Evolutionary conservation across 2,888 invertebrate genomes (phyloP), one percentile per base, ranked within the genome.

Genomic region (Chrysolina haemoptera): DNA sequence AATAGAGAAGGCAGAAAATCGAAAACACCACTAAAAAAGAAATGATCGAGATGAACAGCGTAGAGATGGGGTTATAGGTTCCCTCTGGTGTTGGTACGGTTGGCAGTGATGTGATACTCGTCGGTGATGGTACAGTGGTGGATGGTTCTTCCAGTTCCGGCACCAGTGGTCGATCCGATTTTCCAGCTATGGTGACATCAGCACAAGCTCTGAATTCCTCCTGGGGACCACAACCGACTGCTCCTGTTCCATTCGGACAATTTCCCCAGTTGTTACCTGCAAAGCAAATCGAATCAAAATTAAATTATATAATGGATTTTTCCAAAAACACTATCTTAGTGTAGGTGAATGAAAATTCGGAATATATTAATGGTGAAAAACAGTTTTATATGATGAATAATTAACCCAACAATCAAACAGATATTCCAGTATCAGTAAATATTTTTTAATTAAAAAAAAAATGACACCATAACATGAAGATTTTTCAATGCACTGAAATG

Each of bases 161-260:
- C 0, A 90, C 89, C 82, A 90, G 89, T 8, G 90, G 90, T 63
- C 86, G 84, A 63, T 89, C 89, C 12, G 81, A 78, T 70, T 88
- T 87, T 72, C 91, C 92, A 1, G 92, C 92, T 50, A 96, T 92
- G 16, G 93, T 90, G 62, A 96, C 92, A 83, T 96, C 96, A 0
- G 96, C 93, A 80, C 96, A 96, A 0, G 95, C 94, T 20, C 96
- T 90, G 84, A 96, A 96, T 84, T 96, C 95, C 85, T 96, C 96
- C 85, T 96, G 96, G 0, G 94, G 94, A 0, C 96, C 96, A 84
- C 96, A 96, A 0, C 96, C 96, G 0, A 96, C 93, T 0, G 93
- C 93, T 43, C 94, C 95, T 63, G 91, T 92, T 0, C 94, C 94
- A 83, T 94, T 92, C 0, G 89, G 89, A 83, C 94, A 94, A 14